Evolutionary conservation across 92 coral and sea anemone species (phyloP).

Genomic region (Bergia sp.): DNA sequence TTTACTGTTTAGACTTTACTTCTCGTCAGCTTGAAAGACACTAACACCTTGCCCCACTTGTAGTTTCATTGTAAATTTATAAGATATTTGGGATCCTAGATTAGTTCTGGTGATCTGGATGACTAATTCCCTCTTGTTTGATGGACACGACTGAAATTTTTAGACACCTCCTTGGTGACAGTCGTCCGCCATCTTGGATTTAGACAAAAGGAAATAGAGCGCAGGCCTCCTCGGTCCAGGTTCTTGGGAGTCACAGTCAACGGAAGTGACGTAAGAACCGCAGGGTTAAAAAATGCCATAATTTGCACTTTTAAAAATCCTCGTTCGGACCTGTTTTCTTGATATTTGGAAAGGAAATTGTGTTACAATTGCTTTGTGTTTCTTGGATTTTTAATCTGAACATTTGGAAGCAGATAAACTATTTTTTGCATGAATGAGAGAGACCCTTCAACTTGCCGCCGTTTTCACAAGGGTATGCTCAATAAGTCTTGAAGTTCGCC

Average conservation of each 20-base stretch:
- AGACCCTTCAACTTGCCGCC: no score
- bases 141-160: constrained; percentile 50
- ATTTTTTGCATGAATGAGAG: no score
- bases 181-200: constrained; percentile 65
- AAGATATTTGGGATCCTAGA: neutral
- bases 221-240: constrained; percentile 43
- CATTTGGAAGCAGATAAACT: no score
- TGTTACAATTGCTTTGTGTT: no score
- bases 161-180: constrained; percentile 60
- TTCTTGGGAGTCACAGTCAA: neutral
- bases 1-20: neutral
- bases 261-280: no score
- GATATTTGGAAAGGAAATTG: no score
- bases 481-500: no score
- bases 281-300: no score
- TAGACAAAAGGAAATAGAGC: neutral
- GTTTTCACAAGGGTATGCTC: no score
- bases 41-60: neutral
- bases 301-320: no score
- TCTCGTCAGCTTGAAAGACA: neutral
- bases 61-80: neutral
- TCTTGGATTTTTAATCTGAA: no score
- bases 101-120: constrained; percentile 25
- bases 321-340: no score
- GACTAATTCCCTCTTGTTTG: neutral